A percentile compares a stretch with the other conserved stretches of the same genome.
These are phyloP conservation scores for Hemitrygon akajei DNA, from an alignment of 2,797 vertebrate species.

Conservation along the genomic window DNA sequence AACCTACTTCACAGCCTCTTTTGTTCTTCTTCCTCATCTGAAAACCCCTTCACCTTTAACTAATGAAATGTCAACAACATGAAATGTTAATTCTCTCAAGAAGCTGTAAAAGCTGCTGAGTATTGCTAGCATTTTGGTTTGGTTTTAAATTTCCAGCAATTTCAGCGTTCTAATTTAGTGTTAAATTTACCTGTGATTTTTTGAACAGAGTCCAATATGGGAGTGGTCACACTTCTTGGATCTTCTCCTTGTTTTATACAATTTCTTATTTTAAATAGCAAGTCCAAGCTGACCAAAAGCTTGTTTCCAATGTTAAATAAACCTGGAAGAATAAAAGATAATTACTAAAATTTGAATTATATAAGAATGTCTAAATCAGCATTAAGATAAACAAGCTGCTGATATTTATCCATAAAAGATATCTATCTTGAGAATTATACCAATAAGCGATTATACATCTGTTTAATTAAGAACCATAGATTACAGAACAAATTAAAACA, in stretches of 20 bases:
- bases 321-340: conserved; percentile 56
- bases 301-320: conserved; percentile 93
- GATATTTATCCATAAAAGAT: not conserved
- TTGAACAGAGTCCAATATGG: conserved; percentile 63
- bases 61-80: no score
- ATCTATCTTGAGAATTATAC: not conserved
- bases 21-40: no score
- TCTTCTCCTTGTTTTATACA: conserved; percentile 76
- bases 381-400: not conserved
- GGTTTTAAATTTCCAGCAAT: no score
- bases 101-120: no score
- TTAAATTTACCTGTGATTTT: conserved; percentile 59
- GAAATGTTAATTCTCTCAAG: no score
- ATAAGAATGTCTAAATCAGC: not conserved
- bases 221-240: conserved; percentile 62
- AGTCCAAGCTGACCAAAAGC: conserved; percentile 86
- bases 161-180: not conserved
- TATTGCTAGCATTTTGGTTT: no score
- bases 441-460: not conserved
- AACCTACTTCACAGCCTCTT: no score
- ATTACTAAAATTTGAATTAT: not conserved
- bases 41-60: no score
- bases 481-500: not conserved
- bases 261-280: conserved; percentile 81
- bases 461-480: not conserved